These are phyloP conservation scores for Ceratoteleas bidentatus DNA, from an alignment of 1,140 invertebrate genomes.

Conservation along the genomic window DNA sequence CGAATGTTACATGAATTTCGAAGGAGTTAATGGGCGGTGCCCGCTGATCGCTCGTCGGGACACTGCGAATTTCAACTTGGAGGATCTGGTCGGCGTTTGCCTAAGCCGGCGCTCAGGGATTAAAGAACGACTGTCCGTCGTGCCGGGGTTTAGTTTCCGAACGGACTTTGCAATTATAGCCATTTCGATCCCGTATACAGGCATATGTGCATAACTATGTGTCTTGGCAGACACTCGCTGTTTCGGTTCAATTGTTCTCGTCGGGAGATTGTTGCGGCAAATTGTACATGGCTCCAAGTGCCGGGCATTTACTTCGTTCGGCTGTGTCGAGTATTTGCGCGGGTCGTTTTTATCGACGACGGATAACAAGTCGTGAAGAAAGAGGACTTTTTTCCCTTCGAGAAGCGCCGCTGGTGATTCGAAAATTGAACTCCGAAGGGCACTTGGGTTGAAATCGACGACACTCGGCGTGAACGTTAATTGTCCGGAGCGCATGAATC, in stretches of 20 bases:
- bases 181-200: slow-evolving; percentile 52
- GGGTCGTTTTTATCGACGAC: background rate
- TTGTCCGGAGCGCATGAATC: background rate
- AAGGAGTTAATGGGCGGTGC: slow-evolving; percentile 62
- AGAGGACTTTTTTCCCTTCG: too few relatives aligned
- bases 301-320: slow-evolving; percentile 13
- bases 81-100: too few relatives aligned
- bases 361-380: too few relatives aligned
- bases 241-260: slow-evolving; percentile 36
- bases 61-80: slow-evolving; percentile 51
- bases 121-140: slow-evolving; percentile 57
- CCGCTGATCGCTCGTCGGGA: slow-evolving; percentile 28
- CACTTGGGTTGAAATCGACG: too few relatives aligned
- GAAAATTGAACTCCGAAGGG: too few relatives aligned
- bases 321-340: background rate
- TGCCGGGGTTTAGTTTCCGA: slow-evolving; percentile 40
- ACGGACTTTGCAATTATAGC: slow-evolving; percentile 60
- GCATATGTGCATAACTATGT: slow-evolving; percentile 56
- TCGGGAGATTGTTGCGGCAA: slow-evolving; percentile 32
- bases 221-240: slow-evolving; percentile 33
- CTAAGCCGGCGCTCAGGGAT: slow-evolving; percentile 18
- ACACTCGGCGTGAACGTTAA: background rate
- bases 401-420: too few relatives aligned
- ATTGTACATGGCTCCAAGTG: slow-evolving; percentile 9
- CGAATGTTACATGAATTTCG: slow-evolving; percentile 71